phyloP scores from a whole-genome alignment of 2,113 vertebrate genomes.

The Seriola dumerili region DNA sequence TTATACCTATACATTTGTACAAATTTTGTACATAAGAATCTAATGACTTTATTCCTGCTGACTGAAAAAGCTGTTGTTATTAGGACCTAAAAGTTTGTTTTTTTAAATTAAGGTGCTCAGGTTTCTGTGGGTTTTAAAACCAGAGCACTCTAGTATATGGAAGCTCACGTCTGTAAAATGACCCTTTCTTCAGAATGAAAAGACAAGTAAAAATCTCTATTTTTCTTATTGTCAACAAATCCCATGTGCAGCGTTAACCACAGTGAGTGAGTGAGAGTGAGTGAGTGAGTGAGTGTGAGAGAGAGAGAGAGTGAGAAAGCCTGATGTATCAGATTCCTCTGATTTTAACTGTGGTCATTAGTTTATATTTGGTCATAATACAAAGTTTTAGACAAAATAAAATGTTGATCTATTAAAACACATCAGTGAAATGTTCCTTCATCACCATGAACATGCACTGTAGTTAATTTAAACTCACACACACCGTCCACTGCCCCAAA shows the following conservation, averaged over 20 bases:
- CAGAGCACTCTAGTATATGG: not conserved
- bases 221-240: not conserved
- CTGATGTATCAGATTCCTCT: no score
- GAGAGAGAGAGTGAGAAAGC: rapidly evolving
- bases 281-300: no score
- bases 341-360: no score
- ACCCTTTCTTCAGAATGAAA: not conserved
- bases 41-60: not conserved
- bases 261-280: no score
- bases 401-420: no score
- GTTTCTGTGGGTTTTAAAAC: not conserved
- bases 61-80: not conserved
- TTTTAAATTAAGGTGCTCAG: not conserved
- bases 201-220: not conserved
- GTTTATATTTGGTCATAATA: no score
- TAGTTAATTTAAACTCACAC: not conserved
- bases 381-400: no score
- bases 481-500: not conserved
- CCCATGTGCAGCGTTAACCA: no score
- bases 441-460: not conserved
- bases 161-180: not conserved
- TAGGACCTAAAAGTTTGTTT: not conserved
- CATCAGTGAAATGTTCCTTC: not conserved
- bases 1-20: not conserved
- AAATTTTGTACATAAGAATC: not conserved